Evolutionary conservation across 2,113 vertebrate species (phyloP).

Genomic region (Chloroceryle aenea): DNA sequence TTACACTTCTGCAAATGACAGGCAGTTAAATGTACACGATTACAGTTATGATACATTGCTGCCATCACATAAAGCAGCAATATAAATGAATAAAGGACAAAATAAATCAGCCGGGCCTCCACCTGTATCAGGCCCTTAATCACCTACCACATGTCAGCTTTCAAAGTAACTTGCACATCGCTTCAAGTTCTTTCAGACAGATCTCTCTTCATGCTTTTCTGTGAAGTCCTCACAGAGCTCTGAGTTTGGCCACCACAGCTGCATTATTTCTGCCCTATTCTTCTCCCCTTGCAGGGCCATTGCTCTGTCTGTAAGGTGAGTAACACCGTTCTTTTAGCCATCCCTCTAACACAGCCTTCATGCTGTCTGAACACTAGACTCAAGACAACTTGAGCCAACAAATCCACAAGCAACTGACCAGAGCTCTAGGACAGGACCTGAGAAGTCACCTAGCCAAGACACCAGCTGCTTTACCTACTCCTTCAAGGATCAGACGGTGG

Average conservation of each 20-base stretch:
- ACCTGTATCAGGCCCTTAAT: background rate
- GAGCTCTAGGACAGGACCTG: background rate
- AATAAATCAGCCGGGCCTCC: background rate
- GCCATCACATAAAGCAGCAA: background rate
- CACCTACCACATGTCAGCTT: background rate
- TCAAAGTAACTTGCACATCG: background rate
- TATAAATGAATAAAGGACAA: background rate
- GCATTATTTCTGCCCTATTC: background rate
- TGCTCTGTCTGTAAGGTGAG: rapidly evolving
- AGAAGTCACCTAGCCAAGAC: background rate
- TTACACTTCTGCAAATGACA: background rate
- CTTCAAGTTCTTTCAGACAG: background rate
- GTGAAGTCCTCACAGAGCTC: background rate
- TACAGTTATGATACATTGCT: background rate
- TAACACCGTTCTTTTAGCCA: background rate
- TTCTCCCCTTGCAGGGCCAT: background rate
- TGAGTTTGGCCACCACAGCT: background rate
- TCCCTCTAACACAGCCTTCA: background rate
- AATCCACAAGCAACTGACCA: rapidly evolving
- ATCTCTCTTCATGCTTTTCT: background rate
- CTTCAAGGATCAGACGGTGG: background rate
- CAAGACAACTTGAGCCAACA: rapidly evolving
- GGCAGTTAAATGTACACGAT: background rate
- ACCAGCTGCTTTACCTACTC: background rate
- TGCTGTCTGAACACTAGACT: background rate